These are phyloP conservation scores for Acanthosepion pharaonis DNA, from an alignment of 2,888 invertebrate genomes.

Conservation along the genomic window DNA sequence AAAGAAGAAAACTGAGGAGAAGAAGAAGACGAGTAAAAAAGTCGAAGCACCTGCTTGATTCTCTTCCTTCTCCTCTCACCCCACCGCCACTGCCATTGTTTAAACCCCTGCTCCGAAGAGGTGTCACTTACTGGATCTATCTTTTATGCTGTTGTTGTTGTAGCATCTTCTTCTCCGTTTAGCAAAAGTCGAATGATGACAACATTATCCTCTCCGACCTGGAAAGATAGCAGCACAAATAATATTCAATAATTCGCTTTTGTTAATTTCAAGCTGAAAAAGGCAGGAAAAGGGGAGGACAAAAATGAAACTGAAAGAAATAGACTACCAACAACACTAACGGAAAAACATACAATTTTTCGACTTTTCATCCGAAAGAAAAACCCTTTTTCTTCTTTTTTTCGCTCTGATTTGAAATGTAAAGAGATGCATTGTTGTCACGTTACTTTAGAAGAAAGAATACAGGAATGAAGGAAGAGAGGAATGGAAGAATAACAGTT, in stretches of 20 bases:
- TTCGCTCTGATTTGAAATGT: too few relatives aligned
- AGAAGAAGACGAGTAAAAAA: not conserved
- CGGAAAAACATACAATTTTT: too few relatives aligned
- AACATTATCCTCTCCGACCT: not conserved
- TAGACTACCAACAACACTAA: too few relatives aligned
- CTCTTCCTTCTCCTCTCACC: not conserved
- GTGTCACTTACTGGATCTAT: slow-evolving; percentile 33
- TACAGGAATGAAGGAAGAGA: not conserved
- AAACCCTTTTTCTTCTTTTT: too few relatives aligned
- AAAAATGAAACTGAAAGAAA: too few relatives aligned
- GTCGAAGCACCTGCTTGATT: not conserved
- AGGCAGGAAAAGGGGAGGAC: too few relatives aligned
- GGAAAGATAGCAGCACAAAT: not conserved
- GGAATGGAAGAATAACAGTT: not conserved
- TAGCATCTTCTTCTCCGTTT: not conserved
- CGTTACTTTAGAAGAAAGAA: not conserved
- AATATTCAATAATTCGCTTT: not conserved
- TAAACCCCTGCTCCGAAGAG: not conserved
- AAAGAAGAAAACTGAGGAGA: not conserved
- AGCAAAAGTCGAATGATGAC: not conserved
- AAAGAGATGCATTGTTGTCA: too few relatives aligned
- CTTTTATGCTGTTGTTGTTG: not conserved
- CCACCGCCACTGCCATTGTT: not conserved
- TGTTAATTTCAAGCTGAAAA: too few relatives aligned
- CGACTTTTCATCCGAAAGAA: too few relatives aligned